Evolutionary conservation across 1,140 invertebrate species (phyloP), one percentile per base, ranked within the genome.

Genomic region (Holotrichia oblita): DNA sequence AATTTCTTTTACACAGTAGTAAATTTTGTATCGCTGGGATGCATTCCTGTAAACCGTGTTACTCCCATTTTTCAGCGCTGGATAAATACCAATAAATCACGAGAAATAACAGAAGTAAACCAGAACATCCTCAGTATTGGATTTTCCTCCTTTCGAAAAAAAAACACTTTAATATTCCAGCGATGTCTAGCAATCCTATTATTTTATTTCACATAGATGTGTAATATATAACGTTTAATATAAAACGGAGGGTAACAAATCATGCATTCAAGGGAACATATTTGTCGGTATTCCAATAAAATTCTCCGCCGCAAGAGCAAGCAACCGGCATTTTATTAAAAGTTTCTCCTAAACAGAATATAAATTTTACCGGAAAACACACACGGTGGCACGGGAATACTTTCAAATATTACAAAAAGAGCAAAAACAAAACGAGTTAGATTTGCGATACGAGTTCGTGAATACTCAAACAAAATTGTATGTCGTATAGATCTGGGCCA

Each of bases 401-500:
- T 69, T 77, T 77, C 77, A 44, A 78, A 78, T 78, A 74, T 78
- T 78, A 74, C 41, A 55, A 78, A 40, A 42, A 55, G 42, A 73
- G 17, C 69, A 78, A 74, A 73, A 78, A 78, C 72, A 78, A 73
- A 78, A 72, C 77, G 69, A 75, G 72, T 78, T 75, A 79, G 82
- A 81, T 84, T 84, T 83, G 82, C 77, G 81, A 83, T 84, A 83
- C 78, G 82, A 78, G 79, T 78, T 81, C 80, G 78, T 79, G 82
- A 79, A 80, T 80, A 80, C 80, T 81, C 80, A 80, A 83, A 82
- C 83, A 81, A 81, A 83, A 84, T 83, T 83, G 82, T 83, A 82
- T 81, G 83, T 83, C 83, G 82, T 83, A 83, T 84, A 83, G 81
- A 84, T 84, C 82, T 82, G 82, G 80, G 80, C 81, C 80, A 83